These are phyloP conservation scores for Pherbina coryleti DNA, from an alignment of 2,888 invertebrate genomes.

Conservation along the genomic window DNA sequence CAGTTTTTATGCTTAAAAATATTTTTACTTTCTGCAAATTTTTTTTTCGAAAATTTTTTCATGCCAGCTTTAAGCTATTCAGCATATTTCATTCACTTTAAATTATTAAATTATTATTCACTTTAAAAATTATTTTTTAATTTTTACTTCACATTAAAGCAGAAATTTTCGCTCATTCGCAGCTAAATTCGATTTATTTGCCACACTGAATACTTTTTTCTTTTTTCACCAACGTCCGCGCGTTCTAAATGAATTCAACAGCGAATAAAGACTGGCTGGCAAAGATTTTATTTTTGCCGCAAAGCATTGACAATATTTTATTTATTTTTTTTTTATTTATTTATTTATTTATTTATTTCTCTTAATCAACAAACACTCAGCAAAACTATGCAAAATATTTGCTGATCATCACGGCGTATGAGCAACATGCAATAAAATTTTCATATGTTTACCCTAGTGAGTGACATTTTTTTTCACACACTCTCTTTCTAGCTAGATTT, in stretches of 20 bases:
- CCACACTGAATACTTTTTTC: neutral
- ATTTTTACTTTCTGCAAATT: neutral
- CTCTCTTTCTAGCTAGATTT: neutral
- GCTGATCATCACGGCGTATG: constrained; percentile 1
- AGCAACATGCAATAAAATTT: neutral
- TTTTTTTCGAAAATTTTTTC: neutral
- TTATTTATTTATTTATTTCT: too few relatives aligned
- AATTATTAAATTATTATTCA: too few relatives aligned
- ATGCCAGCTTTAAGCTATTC: neutral
- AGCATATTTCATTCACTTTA: neutral
- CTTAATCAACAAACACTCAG: too few relatives aligned
- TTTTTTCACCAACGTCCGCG: constrained; percentile 14
- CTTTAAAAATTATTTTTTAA: neutral
- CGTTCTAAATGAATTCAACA: constrained; percentile 45
- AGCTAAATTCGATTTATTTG: constrained; percentile 18
- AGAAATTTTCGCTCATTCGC: neutral
- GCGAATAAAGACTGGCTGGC: constrained; percentile 37
- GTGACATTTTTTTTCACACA: neutral
- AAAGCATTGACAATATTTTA: constrained; percentile 6
- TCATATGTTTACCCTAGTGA: too few relatives aligned
- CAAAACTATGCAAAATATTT: too few relatives aligned
- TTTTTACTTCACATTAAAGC: neutral
- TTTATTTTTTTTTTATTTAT: neutral
- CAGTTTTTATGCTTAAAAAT: neutral
- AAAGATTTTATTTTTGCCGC: neutral